Conservation (phyloP, 2,113 vertebrate species). For the Crotalus viridis region DNA sequence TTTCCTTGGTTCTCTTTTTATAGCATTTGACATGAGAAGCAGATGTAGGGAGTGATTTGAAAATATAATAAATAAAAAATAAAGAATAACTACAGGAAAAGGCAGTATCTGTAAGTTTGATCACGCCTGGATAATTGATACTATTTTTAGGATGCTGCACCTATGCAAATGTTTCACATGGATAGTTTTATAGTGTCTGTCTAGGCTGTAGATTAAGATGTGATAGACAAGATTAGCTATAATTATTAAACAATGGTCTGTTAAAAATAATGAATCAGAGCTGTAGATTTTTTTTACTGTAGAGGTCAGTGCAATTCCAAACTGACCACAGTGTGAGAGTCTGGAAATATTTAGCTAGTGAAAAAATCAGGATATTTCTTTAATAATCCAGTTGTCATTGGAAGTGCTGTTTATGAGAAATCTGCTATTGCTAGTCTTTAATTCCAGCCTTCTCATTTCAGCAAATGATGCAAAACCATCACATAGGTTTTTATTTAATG, state of each 20-base stretch:
- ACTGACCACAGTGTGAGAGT: not conserved
- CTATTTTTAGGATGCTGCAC: not conserved
- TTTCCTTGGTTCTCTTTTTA: not conserved
- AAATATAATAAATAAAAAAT: not conserved
- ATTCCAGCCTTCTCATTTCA: not conserved
- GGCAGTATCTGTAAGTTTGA: not conserved
- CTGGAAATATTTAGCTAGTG: not conserved
- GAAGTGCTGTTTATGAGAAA: slow-evolving; percentile 28
- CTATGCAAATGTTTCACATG: not conserved
- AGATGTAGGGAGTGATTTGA: not conserved
- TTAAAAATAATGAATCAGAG: not conserved
- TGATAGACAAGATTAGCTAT: not conserved
- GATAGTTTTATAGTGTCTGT: not conserved
- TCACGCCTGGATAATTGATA: not conserved
- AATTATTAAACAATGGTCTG: not conserved
- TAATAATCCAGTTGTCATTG: slow-evolving; percentile 41
- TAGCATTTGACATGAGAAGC: not conserved
- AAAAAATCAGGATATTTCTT: not conserved
- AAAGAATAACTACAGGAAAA: not conserved
- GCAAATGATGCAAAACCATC: not conserved
- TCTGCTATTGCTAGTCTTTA: slow-evolving; percentile 25
- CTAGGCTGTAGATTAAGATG: not conserved
- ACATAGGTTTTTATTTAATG: not conserved
- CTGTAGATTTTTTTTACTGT: not conserved
- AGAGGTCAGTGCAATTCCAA: not conserved